Evolutionary conservation across 1,140 invertebrate genomes (phyloP).

Genomic region (Camponotus pennsylvanicus): DNA sequence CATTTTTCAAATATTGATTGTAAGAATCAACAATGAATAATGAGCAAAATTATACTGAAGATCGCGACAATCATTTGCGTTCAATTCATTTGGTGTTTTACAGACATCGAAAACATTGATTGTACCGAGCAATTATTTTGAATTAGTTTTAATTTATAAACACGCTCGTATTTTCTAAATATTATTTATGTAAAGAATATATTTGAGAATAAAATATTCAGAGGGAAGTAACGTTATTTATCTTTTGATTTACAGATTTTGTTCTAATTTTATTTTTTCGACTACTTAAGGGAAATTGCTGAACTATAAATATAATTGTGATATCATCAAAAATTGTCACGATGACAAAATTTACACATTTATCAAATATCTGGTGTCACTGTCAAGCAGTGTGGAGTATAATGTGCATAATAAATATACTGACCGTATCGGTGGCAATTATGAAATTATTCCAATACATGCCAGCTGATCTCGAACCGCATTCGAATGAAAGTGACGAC

Average conservation of each 20-base stretch:
- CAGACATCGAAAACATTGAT: not conserved
- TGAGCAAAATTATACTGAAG: not conserved
- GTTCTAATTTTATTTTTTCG: not conserved
- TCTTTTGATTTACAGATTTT: not conserved
- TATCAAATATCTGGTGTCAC: not conserved
- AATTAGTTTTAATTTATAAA: not conserved
- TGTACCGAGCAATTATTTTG: not conserved
- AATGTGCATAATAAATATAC: slow-evolving; percentile 33
- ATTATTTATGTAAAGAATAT: not conserved
- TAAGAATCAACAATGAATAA: slow-evolving; percentile 6
- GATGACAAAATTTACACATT: slow-evolving; percentile 5
- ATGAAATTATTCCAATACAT: slow-evolving; percentile 69
- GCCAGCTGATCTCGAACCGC: slow-evolving; percentile 48
- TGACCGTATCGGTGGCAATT: slow-evolving; percentile 60
- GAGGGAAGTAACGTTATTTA: not conserved
- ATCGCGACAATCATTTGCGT: not conserved
- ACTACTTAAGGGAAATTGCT: not conserved
- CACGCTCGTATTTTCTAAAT: too few species aligned
- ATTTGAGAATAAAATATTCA: not conserved
- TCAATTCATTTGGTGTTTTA: not conserved
- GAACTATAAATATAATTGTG: not conserved
- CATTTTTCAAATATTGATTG: not conserved
- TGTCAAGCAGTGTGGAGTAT: slow-evolving; percentile 14
- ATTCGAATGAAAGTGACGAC: slow-evolving; percentile 80
- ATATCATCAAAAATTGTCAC: slow-evolving; percentile 9